Base-by-base conservation (phyloP, 2,888 invertebrate species). In the Pocota personata region DNA sequence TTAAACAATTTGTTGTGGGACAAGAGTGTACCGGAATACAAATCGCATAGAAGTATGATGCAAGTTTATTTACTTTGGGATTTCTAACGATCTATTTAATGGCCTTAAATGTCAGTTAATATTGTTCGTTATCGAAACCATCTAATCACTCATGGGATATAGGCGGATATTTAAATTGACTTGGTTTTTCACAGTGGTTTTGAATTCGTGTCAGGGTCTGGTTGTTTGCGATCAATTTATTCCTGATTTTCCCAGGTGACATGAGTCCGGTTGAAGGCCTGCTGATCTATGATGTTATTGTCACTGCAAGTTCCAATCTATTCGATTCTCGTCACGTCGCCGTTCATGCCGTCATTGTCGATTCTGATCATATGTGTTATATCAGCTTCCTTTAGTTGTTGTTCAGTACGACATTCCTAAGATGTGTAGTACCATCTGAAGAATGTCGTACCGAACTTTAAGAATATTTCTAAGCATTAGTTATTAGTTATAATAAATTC, bases 81-180 rank as follows among this genome's bases (percentile, higher is more conserved):
- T 62, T 46, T 6, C 62, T 19, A 62, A 46, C 30, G 30, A 50
- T 3, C 62, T 3, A 62, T 30, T 62, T 46, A 62, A 46, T 46
- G 62, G 43, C 3, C 30, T 46, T 4, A 24, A n/a, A 24, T 24
- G 30, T 43, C 62, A 62, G n/a, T 24, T 37, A 10, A 10, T 0
- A 19, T 14, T 43, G 30, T 0, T 24, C 1, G 4, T 40, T 46
- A 46, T 40, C 40, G 14, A n/a, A 7, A 14, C 12, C 40, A 2
- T 40, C 6, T n/a, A 40, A 40, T 40, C 40, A 40, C 1, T 40
- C 14, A 1, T 14, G n/a, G 14, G 5, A 14, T 40, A 37, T 37
- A n/a, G 3, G 27, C 43, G 46, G 62, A 12, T 30, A 4, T 30
- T 27, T 30, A 12, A 46, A 62, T 19, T 30, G 16, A 2, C 16